Percentiles rank a stretch among this genome's conserved stretches.
Evolutionary conservation across 2,113 vertebrate genomes (phyloP).

Genomic region (Bubo scandiacus): DNA sequence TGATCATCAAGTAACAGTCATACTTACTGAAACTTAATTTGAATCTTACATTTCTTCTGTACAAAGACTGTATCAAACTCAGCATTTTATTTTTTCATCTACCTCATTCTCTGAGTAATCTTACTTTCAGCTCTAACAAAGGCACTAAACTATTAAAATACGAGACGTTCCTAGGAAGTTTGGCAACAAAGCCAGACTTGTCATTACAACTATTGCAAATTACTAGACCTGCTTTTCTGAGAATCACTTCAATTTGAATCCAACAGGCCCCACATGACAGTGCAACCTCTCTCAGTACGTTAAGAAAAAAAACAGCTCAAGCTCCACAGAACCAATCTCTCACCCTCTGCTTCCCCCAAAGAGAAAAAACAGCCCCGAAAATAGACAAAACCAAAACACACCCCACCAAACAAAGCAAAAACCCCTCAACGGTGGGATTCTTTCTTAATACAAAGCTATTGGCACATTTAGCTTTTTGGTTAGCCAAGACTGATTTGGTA

Average conservation of each 20-base stretch:
- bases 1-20: neutral
- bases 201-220: conserved; percentile 7
- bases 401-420: neutral
- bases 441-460: neutral
- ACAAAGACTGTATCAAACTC: neutral
- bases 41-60: neutral
- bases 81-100: neutral
- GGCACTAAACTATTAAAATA: neutral
- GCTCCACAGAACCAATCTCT: neutral
- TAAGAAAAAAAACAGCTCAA: neutral
- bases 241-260: neutral
- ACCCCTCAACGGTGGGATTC: neutral
- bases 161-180: neutral
- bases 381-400: neutral
- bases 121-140: neutral
- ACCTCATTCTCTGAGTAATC: neutral
- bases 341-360: neutral
- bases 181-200: neutral
- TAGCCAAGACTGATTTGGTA: neutral
- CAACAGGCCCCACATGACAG: conserved; percentile 1
- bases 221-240: neutral
- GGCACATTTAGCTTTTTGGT: neutral
- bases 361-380: neutral
- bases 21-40: neutral
- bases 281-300: neutral